A percentile compares a stretch with the other conserved stretches of the same genome.
These are phyloP conservation scores for Sympetrum striolatum DNA, from an alignment of 2,888 invertebrate genomes.

Conservation along the genomic window DNA sequence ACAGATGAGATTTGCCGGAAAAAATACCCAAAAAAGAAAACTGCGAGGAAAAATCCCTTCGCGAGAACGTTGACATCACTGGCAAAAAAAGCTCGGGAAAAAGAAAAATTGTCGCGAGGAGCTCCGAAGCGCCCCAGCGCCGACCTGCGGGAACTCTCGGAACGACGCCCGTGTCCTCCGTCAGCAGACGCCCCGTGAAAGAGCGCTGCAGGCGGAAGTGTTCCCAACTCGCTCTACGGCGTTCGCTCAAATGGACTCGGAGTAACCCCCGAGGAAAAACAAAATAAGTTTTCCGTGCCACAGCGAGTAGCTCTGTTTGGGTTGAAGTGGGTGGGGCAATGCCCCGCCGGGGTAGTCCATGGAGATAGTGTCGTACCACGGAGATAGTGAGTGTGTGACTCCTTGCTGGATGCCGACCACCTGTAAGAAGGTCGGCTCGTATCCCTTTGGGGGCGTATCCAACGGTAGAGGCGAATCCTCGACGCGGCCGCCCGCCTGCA, in stretches of 20 bases:
- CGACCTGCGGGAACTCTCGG: neutral
- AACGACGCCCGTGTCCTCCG: neutral
- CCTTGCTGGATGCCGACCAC: constrained; percentile 37
- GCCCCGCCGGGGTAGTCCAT: neutral
- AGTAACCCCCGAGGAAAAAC: constrained; percentile 26
- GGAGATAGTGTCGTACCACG: neutral
- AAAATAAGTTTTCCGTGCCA: constrained; percentile 25
- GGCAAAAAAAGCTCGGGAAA: neutral
- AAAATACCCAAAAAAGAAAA: neutral
- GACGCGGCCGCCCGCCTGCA: neutral
- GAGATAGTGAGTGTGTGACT: neutral
- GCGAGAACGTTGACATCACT: neutral
- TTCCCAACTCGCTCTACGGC: neutral
- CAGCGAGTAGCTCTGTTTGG: constrained; percentile 1
- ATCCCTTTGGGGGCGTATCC: constrained; percentile 28
- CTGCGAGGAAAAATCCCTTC: neutral
- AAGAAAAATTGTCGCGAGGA: neutral
- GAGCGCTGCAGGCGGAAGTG: constrained; percentile 38
- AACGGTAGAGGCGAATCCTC: neutral
- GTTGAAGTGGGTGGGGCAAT: constrained; percentile 23
- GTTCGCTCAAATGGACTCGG: constrained; percentile 16
- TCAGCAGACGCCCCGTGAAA: neutral
- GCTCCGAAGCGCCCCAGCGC: neutral
- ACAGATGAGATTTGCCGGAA: neutral
- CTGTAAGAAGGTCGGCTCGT: constrained; percentile 26